phyloP scores from a whole-genome alignment of 2,888 invertebrate genomes.

The Taphrorychus bicolor region DNA sequence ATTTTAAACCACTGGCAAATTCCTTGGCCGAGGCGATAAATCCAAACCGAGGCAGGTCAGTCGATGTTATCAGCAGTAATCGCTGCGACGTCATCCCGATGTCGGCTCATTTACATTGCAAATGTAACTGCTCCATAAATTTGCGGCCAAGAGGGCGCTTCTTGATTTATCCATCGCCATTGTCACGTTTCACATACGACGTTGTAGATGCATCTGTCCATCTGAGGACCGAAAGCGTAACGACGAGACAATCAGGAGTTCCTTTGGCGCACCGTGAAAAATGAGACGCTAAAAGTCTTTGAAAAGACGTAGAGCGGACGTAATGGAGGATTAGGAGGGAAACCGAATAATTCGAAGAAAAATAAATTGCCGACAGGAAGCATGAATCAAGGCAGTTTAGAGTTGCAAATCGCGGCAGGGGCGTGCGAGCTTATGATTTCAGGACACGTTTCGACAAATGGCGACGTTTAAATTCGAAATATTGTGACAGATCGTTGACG shows the following conservation, averaged over 20 bases:
- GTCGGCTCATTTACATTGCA: slow-evolving; percentile 54
- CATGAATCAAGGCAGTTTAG: slow-evolving; percentile 26
- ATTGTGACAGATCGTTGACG: not conserved
- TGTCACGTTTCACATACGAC: slow-evolving; percentile 7
- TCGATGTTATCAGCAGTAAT: slow-evolving; percentile 48
- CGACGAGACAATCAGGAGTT: not conserved
- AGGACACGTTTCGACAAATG: slow-evolving; percentile 1
- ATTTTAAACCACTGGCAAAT: slow-evolving; percentile 37
- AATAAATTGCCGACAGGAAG: slow-evolving; percentile 26
- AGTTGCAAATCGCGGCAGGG: slow-evolving; percentile 18
- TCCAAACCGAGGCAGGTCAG: slow-evolving; percentile 39
- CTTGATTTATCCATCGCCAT: not conserved
- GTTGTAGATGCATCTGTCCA: not conserved
- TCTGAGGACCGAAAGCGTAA: too few relatives aligned
- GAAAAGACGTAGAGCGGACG: slow-evolving; percentile 13
- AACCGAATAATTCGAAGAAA: slow-evolving; percentile 28
- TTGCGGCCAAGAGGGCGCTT: not conserved
- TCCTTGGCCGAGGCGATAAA: slow-evolving; percentile 38
- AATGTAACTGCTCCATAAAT: slow-evolving; percentile 54
- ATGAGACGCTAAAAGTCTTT: not conserved
- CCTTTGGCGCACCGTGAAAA: not conserved
- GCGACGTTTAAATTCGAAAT: not conserved
- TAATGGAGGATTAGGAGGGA: slow-evolving; percentile 26
- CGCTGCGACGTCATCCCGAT: slow-evolving; percentile 42
- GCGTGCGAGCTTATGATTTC: not conserved